These are phyloP conservation scores for Hipposideros larvatus DNA, from an alignment of 2,797 vertebrate species.

Conservation along the genomic window DNA sequence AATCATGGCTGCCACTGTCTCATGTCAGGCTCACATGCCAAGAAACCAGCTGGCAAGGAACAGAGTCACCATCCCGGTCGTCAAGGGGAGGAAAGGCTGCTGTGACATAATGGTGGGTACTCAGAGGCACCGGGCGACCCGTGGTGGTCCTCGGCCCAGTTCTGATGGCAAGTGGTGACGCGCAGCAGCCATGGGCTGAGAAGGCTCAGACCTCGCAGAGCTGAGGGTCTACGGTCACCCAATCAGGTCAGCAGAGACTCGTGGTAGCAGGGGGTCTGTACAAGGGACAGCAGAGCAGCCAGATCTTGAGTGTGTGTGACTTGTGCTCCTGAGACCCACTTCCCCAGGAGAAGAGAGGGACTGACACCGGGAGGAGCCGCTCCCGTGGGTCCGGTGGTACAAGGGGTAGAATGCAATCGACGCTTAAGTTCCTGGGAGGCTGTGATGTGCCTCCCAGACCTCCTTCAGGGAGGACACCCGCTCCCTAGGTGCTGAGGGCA, in stretches of 20 bases:
- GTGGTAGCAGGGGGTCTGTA: too few species aligned
- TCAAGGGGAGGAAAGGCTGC: not conserved
- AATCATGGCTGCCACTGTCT: not conserved
- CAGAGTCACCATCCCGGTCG: not conserved
- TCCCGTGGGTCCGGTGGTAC: rapidly evolving
- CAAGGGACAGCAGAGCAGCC: not conserved
- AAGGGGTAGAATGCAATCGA: not conserved
- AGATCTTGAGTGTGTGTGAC: not conserved
- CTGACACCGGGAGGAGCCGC: not conserved
- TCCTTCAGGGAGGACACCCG: not conserved
- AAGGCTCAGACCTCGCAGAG: not conserved
- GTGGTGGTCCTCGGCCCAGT: rapidly evolving
- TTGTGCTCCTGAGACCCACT: not conserved
- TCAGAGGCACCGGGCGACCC: rapidly evolving
- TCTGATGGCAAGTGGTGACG: not conserved
- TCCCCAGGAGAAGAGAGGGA: not conserved
- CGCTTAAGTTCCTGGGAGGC: too few species aligned
- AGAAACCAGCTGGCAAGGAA: not conserved
- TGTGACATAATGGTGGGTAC: too few species aligned
- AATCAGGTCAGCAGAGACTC: not conserved
- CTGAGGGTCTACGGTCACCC: not conserved
- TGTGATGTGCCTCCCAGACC: too few species aligned
- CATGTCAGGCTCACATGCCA: not conserved
- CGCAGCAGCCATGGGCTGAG: too few species aligned
- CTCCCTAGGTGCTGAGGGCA: not conserved